Conservation (phyloP, 64 coral and sea anemone genomes). For the Porites lutea region DNA sequence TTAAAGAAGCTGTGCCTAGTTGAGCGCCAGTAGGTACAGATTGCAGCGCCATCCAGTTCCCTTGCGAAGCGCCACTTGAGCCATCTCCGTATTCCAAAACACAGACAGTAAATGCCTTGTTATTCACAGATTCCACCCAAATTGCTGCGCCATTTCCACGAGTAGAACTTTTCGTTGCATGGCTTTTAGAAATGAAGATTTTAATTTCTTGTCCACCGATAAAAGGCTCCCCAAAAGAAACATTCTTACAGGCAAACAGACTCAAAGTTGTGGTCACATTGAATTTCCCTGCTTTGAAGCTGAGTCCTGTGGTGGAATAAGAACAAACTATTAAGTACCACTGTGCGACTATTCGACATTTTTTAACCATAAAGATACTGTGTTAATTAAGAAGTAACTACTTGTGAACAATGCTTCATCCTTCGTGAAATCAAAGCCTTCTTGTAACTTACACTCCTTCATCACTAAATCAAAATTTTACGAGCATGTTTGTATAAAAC, state of each 20-base stretch:
- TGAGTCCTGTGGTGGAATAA: background rate
- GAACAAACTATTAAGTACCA: no score
- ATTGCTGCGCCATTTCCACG: conserved; percentile 56
- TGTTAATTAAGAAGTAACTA: no score
- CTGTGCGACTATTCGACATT: no score
- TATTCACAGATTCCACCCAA: conserved; percentile 42
- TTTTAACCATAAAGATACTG: no score
- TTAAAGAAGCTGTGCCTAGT: conserved; percentile 22
- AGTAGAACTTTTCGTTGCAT: background rate
- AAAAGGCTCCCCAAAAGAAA: conserved; percentile 26
- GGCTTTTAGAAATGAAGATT: conserved; percentile 32
- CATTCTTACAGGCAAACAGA: conserved; percentile 3
- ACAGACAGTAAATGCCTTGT: conserved; percentile 28
- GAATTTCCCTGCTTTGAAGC: conserved; percentile 13
- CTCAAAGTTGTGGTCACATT: conserved; percentile 15
- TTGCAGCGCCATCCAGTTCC: conserved; percentile 67
- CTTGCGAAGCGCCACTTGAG: conserved; percentile 37
- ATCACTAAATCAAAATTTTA: no score
- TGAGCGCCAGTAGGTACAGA: conserved; percentile 38
- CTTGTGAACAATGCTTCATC: no score
- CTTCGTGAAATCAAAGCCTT: no score
- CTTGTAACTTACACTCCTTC: no score
- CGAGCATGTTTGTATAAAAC: no score
- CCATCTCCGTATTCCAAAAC: conserved; percentile 41
- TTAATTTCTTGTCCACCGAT: conserved; percentile 11